Base-by-base conservation (phyloP, 2,888 invertebrate species). In the Theodoxus fluviatilis region DNA sequence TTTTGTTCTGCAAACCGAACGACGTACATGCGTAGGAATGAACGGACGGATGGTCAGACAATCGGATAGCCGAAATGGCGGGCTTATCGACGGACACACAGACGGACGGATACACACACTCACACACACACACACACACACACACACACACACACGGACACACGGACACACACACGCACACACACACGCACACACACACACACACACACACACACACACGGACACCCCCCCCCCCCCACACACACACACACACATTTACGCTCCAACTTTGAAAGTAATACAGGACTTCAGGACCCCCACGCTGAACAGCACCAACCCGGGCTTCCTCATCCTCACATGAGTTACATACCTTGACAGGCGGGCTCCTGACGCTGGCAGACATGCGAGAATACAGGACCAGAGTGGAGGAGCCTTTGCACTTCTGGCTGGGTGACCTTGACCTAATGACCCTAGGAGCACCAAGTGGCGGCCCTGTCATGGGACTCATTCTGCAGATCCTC, bases 381-480 rank as follows among this genome's bases (percentile, higher is more conserved):
- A 66, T 76, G 1, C 37, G 69, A 35, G 55, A 59, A 1, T 79
- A 80, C 65, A 64, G 71, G 47, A 71, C 73, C 3, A 64, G 63
- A 1, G 61, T 37, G 1, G 75, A 67, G 28, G 47, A 61, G 1
- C 70, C 78, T 0, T 31, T 77, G 40, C 40, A 69, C 3, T 52
- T 76, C 7, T 28, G 74, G n/a, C 43, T 76, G 25, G 77, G 77
- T 1, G 73, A 79, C 43, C 69, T 71, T 61, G 75, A 70, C 0
- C 43, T 79, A 18, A 71, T 76, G 4, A 75, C 78, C 3, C 71
- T 76, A 47, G 71, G 71, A 3, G 76, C 75, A 12, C 77, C 78
- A 0, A 78, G 79, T 33, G 80, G 80, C 0, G 80, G 80, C 12
- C 77, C 77, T 1, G 71, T 78, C 2, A 55, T 80, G 38, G 78